Percentiles rank a stretch among this genome's conserved stretches.
These are phyloP conservation scores for Ginglymostoma cirratum DNA, from an alignment of 2,113 vertebrate species.

Conservation along the genomic window DNA sequence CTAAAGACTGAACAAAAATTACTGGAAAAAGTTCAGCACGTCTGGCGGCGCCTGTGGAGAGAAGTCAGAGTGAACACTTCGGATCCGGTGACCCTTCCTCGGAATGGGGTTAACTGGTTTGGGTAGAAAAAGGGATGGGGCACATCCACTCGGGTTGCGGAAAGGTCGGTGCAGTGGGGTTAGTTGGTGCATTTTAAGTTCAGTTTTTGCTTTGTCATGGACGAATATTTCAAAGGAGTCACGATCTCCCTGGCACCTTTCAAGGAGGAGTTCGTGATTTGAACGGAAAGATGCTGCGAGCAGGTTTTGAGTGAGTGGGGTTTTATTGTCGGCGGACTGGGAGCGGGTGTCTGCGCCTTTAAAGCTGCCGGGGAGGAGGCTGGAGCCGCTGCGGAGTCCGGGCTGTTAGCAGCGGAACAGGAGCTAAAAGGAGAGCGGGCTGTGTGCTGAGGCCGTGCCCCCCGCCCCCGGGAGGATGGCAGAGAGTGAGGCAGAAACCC, in stretches of 20 bases:
- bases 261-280: background rate
- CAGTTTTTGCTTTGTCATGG: background rate
- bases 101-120: background rate
- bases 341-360: background rate
- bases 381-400: background rate
- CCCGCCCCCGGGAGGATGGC: constrained; percentile 65
- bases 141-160: background rate
- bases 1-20: background rate
- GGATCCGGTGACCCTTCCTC: too few species aligned
- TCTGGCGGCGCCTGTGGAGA: too few species aligned
- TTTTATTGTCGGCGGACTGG: background rate
- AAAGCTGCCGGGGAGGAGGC: background rate
- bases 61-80: too few species aligned
- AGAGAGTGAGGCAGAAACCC: constrained; percentile 90
- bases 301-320: background rate
- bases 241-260: background rate
- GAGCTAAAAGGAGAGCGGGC: background rate
- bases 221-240: background rate
- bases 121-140: background rate
- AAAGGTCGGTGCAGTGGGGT: background rate
- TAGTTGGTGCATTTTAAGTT: background rate
- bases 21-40: too few species aligned
- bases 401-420: too few species aligned
- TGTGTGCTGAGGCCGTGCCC: background rate
- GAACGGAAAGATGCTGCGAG: background rate